Base-by-base conservation (phyloP, 2,797 vertebrate species). In the Dendrocincla tyrannina region DNA sequence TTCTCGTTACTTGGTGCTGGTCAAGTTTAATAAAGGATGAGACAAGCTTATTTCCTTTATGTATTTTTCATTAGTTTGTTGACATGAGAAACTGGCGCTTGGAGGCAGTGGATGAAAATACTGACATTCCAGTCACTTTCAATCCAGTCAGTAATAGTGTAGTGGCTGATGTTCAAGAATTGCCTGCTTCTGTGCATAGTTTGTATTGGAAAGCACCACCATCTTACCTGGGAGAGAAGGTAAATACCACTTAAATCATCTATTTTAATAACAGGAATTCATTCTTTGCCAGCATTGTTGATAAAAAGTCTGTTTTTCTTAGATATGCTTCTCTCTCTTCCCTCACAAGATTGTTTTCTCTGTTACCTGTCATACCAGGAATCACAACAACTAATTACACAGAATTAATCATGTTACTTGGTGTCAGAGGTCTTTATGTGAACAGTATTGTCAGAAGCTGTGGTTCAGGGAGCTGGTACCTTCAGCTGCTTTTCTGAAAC, bases 141-240 rank as follows among this genome's bases (percentile, higher is more conserved):
- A 99, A 99, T 97, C 95, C 98, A 2, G 97, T 97, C 97, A 99
- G 99, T 96, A 98, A 98, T 72, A 99, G 98, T 0, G 98, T 98
- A 86, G 99, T 99, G 59, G 99, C 99, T 18, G 99, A 99, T 84
- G 84, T 99, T 89, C 99, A 99, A 97, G 99, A 99, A 97, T 97
- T 99, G 75, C 98, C 98, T 13, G 47, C 97, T 6, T 95, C 98
- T 5, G 96, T 99, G 56, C 98, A 75, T 25, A 97, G 96, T 37
- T 97, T 99, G 23, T 98, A 99, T 97, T 99, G 99, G 99, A 98
- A 98, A 35, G 99, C 99, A 79, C 99, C 99, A 49, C 86, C 94
- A 0, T 97, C 98, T 73, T 99, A 99, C 97, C 95, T 99, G 82
- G 99, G 99, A 93, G 98, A 99, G 95, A 98, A 98, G 98, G 99